A percentile compares a stretch with the other conserved stretches of the same genome.
These are phyloP conservation scores for Dendrolimus punctatus DNA, from an alignment of 1,140 invertebrate genomes.

Conservation along the genomic window DNA sequence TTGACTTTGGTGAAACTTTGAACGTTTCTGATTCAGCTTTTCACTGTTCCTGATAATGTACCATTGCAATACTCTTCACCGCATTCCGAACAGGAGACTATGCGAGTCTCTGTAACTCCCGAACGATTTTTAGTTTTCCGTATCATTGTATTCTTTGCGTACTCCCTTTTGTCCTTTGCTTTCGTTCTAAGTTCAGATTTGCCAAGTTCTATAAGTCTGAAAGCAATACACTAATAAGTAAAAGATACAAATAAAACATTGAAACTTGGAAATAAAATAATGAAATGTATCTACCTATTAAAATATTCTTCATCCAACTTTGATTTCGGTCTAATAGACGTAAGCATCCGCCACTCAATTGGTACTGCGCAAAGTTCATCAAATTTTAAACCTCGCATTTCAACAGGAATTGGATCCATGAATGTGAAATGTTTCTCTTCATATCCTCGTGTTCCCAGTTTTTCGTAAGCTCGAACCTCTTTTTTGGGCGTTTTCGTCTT, in stretches of 20 bases:
- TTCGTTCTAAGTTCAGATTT: constrained; percentile 82
- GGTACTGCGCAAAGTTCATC: constrained; percentile 86
- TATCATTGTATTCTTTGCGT: constrained; percentile 75
- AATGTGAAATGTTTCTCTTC: constrained; percentile 77
- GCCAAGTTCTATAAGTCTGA: constrained; percentile 83
- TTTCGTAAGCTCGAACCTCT: constrained; percentile 74
- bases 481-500: constrained; percentile 80
- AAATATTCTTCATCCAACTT: constrained; percentile 91
- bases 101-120: constrained; percentile 83
- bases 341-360: constrained; percentile 96
- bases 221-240: constrained; percentile 7
- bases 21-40: too few relatives aligned
- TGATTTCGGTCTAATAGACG: constrained; percentile 85
- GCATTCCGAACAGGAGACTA: constrained; percentile 83
- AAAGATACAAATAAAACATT: background rate
- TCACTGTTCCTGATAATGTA: constrained; percentile 11
- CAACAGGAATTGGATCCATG: constrained; percentile 85
- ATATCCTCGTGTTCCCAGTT: constrained; percentile 62
- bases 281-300: constrained; percentile 79
- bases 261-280: background rate
- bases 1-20: too few relatives aligned
- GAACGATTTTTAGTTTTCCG: constrained; percentile 84
- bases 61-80: constrained; percentile 89
- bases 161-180: constrained; percentile 76
- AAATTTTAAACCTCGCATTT: constrained; percentile 85